Base-by-base conservation (phyloP, 2,888 invertebrate genomes). In the Pardosa pseudoannulata region DNA sequence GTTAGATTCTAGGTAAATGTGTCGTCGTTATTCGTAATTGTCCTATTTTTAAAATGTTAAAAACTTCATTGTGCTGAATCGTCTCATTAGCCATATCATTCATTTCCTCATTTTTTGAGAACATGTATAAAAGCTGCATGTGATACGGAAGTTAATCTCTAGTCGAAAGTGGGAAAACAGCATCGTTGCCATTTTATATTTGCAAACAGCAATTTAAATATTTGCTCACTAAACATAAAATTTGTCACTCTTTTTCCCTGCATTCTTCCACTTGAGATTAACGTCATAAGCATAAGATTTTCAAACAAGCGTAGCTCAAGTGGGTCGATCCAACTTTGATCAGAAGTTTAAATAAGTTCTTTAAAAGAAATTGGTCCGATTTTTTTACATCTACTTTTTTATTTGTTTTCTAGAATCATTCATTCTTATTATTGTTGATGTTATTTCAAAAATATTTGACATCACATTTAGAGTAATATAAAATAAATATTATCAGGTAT, bases 131-230 rank as follows among this genome's bases (percentile, higher is more conserved):
- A 71, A 81, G 81, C 81, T 81, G 65, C 74, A 68, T 81, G 81
- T 81, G 81, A 81, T 81, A 81, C 81, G 46, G 81, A 74, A 9
- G 67, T 81, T 81, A 74, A 81, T 81, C 74, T 81, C 81, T 74
- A 81, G 81, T 81, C 81, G 81, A 73, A 81, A 67, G 64, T n/a
- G n/a, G n/a, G 31, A 28, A 29, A n/a, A 29, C 31, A 56, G 56
- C 62, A 71, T 46, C 32, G 31, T 31, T 32, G 71, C 71, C 68
- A 64, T 73, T 72, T 72, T 71, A 50, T 39, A 36, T 65, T 79
- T 41, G 65, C 46, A 65, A 64, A 31, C 29, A 56, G 16, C 29
- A 50, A 6, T 41, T 32, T 67, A 50, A 31, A 46, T 16, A 27
- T 27, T 76, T 68, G 76, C 67, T 68, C 68, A 68, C 27, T 7